phyloP scores from a whole-genome alignment of 2,113 vertebrate species.

The Willisornis vidua region DNA sequence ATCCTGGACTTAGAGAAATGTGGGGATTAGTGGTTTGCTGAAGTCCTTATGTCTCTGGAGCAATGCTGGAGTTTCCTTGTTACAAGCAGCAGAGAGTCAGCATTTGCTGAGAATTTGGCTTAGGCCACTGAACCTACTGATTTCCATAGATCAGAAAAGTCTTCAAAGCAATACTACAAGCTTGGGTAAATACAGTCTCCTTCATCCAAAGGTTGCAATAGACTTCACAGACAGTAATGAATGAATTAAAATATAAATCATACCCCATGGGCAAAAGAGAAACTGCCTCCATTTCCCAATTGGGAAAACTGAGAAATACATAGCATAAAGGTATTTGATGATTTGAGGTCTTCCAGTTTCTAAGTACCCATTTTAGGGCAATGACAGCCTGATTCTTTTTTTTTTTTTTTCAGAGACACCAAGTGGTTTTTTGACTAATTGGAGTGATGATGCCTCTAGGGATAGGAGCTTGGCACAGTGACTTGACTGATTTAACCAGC shows the following conservation, averaged over 20 bases:
- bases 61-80: neutral
- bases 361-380: neutral
- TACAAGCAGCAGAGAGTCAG: neutral
- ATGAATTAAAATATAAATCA: conserved; percentile 3
- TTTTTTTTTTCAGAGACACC: neutral
- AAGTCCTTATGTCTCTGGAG: conserved; percentile 24
- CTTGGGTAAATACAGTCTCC: neutral
- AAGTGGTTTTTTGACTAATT: conserved; percentile 35
- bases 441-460: conserved; percentile 28
- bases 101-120: neutral
- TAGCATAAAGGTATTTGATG: neutral
- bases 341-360: neutral
- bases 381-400: neutral
- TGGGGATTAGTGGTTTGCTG: conserved; percentile 25
- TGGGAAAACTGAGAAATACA: neutral
- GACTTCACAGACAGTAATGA: neutral
- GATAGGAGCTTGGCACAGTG: conserved; percentile 31
- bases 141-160: neutral
- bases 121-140: neutral
- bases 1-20: conserved; percentile 9
- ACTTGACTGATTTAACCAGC: conserved; percentile 57
- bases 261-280: neutral
- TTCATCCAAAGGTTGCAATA: neutral
- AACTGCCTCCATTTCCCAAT: neutral
- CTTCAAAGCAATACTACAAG: neutral